These are phyloP conservation scores for Anhinga rufa DNA, from an alignment of 2,113 vertebrate species.

Conservation along the genomic window DNA sequence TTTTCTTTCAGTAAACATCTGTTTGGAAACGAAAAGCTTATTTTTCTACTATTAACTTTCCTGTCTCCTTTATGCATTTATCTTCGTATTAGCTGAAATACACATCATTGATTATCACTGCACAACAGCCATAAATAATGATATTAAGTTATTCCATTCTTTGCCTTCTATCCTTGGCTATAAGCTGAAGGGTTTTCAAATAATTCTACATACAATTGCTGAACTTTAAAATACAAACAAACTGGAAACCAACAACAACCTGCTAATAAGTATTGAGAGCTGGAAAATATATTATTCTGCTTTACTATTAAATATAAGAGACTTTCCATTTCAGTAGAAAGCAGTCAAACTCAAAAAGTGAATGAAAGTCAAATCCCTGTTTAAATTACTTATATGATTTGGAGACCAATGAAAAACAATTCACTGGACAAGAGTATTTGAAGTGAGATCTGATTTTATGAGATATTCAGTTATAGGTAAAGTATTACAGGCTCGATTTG, in stretches of 20 bases:
- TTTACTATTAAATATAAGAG: neutral
- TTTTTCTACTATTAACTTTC: neutral
- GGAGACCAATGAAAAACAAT: neutral
- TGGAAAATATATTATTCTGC: neutral
- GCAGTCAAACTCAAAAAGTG: neutral
- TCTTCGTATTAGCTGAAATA: neutral
- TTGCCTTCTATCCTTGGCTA: neutral
- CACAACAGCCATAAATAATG: neutral
- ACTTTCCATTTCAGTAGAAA: neutral
- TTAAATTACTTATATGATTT: neutral
- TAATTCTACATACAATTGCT: neutral
- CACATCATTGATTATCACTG: neutral
- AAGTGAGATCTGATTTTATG: neutral
- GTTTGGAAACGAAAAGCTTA: neutral
- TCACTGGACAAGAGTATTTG: neutral
- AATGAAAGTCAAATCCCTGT: neutral
- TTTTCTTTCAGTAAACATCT: conserved; percentile 10
- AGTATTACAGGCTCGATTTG: neutral
- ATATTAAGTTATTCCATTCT: neutral
- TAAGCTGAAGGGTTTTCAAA: neutral
- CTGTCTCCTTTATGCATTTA: neutral
- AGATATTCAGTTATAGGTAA: neutral
- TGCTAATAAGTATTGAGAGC: neutral
- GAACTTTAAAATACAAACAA: neutral
- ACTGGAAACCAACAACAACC: neutral